Evolutionary conservation across 2,888 invertebrate genomes (phyloP), one percentile per base, ranked within the genome.

Genomic region (Dicyrtoma fusca): DNA sequence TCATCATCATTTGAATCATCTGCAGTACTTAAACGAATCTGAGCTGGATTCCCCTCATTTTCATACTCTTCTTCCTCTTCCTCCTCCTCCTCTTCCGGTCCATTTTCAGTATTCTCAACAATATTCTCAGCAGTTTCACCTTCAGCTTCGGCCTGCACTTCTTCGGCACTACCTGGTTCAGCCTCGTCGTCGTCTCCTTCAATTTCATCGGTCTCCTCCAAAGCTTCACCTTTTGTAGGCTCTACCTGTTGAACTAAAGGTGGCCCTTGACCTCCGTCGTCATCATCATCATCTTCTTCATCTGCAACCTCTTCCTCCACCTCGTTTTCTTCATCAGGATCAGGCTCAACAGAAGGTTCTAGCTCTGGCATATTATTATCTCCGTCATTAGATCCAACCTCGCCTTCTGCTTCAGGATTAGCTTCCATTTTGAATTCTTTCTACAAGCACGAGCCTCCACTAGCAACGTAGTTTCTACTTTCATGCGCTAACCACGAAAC

Each of bases 251-350:
- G 23, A 14, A 17, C 26, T 51, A 65, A 65, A 25, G 23, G n/a
- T 26, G 65, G 51, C 3, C 26, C 57, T 13, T 23, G 23, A 57
- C 57, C 26, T 17, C 14, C 51, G 5, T 64, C 75, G 1, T 72
- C 73, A 11, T 75, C 73, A 68, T 49, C 72, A 8, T 76, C 68
- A 49, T 69, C 72, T n/a, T 55, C 71, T 45, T 73, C 74, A 17
- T 76, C 80, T 55, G 76, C 77, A 21, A 44, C 69, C 49, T 61
- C 53, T 14, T 66, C 72, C 1, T 62, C 71, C 17, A 69, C 65
- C 13, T 61, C 73, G 51, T 71, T 44, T 19, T 42, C 51, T 5
- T 49, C 49, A 17, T 49, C 51, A 1, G 25, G n/a, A 34, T 53
- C 66, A n/a, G 42, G 42, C 17, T 10, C 69, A 25, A 61, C 62